Evolutionary conservation across 1,140 invertebrate species (phyloP).

Genomic region (Nymphalis io): DNA sequence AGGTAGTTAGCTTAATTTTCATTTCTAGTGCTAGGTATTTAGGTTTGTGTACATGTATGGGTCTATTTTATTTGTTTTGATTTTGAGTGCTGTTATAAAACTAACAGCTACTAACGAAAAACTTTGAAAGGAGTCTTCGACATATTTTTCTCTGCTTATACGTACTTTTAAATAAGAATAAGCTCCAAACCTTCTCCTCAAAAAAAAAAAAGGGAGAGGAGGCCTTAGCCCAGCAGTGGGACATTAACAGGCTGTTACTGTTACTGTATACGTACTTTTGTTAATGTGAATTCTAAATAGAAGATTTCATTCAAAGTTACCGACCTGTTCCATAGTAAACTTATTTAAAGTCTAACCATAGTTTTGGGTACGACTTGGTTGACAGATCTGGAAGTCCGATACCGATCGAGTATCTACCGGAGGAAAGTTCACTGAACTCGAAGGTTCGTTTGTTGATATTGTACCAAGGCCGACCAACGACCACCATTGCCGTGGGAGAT

Average conservation of each 20-base stretch:
- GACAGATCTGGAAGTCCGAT: constrained; percentile 93
- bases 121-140: constrained; percentile 71
- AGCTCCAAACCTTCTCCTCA: too few relatives aligned
- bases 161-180: too few relatives aligned
- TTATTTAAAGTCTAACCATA: constrained; percentile 71
- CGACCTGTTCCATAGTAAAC: constrained; percentile 27
- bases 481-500: constrained; percentile 96
- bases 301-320: constrained; percentile 69
- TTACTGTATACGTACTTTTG: not conserved
- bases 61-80: constrained; percentile 29
- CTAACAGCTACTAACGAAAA: constrained; percentile 79
- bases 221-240: too few relatives aligned
- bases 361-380: constrained; percentile 68
- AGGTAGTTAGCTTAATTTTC: constrained; percentile 17
- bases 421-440: constrained; percentile 93
- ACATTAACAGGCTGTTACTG: too few relatives aligned
- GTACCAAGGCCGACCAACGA: constrained; percentile 94
- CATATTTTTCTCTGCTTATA: not conserved
- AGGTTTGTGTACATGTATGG: constrained; percentile 27
- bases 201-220: too few relatives aligned
- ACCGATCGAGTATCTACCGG: constrained; percentile 94
- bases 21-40: constrained; percentile 12
- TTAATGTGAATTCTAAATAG: not conserved
- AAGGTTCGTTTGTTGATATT: constrained; percentile 92
- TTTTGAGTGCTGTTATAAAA: constrained; percentile 75